phyloP scores from a whole-genome alignment of 2,113 vertebrate species.

The Sebastes fasciatus region DNA sequence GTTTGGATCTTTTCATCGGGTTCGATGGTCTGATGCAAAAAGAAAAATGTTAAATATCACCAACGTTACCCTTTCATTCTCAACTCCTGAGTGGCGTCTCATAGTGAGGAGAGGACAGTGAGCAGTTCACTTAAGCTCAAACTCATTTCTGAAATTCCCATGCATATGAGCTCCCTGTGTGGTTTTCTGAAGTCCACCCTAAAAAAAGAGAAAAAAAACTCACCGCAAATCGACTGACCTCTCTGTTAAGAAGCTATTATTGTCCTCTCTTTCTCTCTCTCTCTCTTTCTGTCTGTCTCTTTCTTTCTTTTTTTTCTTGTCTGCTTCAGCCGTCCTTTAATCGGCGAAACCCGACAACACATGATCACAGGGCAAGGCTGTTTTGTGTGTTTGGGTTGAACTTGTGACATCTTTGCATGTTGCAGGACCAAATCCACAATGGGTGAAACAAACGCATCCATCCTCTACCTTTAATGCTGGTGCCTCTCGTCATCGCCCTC shows the following conservation, averaged over 20 bases:
- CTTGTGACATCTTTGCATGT: conserved; percentile 23
- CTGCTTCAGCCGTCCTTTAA: conserved; percentile 28
- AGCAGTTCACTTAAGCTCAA: neutral
- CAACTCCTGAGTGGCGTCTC: neutral
- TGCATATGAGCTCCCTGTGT: conserved; percentile 9
- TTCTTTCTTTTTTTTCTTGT: conserved; percentile 12
- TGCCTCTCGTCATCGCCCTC: neutral
- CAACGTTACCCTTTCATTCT: neutral
- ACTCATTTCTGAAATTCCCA: conserved; percentile 4
- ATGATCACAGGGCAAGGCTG: conserved; percentile 33
- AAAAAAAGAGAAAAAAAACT: conserved; percentile 13
- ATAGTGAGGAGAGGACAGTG: neutral
- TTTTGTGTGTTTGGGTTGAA: neutral
- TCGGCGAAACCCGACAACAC: conserved; percentile 1
- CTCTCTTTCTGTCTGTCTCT: neutral
- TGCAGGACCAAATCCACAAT: neutral
- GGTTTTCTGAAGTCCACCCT: conserved; percentile 21
- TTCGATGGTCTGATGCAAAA: neutral
- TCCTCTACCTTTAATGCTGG: neutral
- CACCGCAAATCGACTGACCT: conserved; percentile 8
- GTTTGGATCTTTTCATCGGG: neutral
- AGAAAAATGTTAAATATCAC: neutral
- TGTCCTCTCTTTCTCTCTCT: conserved; percentile 16
- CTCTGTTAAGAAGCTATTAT: conserved; percentile 26
- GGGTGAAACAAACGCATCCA: neutral